Evolutionary conservation across 2,888 invertebrate genomes (phyloP).

Genomic region (Oxycera nigricornis): DNA sequence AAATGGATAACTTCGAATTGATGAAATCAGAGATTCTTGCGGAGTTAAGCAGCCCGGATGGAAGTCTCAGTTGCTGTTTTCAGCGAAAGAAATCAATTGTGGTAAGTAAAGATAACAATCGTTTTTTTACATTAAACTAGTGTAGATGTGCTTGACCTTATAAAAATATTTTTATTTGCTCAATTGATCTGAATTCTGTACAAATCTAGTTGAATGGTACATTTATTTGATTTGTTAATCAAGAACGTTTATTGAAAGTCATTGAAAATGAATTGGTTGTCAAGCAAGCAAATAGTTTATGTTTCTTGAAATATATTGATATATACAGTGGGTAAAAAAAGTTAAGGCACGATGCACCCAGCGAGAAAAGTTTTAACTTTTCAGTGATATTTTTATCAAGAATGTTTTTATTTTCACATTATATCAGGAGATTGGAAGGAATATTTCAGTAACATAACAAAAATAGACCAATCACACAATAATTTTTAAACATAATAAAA

Average conservation of each 20-base stretch:
- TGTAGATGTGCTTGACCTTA: neutral
- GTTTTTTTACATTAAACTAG: neutral
- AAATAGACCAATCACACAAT: too few relatives aligned
- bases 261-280: too few relatives aligned
- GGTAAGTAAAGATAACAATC: conserved; percentile 14
- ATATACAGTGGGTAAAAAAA: too few relatives aligned
- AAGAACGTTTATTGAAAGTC: neutral
- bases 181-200: neutral
- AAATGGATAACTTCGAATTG: conserved; percentile 28
- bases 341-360: too few relatives aligned
- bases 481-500: too few relatives aligned
- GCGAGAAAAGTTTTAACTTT: too few relatives aligned
- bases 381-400: too few relatives aligned
- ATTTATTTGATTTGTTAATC: neutral
- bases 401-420: too few relatives aligned
- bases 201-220: neutral
- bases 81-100: conserved; percentile 16
- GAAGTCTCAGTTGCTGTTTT: conserved; percentile 33
- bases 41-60: conserved; percentile 20
- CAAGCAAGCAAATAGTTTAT: too few relatives aligned
- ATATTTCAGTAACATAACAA: too few relatives aligned
- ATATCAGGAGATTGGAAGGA: too few relatives aligned
- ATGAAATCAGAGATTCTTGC: conserved; percentile 25
- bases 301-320: too few relatives aligned
- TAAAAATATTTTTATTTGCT: neutral